Evolutionary conservation across 2,888 invertebrate species (phyloP), one percentile per base, ranked within the genome.

Genomic region (Andricus quercusramuli): DNA sequence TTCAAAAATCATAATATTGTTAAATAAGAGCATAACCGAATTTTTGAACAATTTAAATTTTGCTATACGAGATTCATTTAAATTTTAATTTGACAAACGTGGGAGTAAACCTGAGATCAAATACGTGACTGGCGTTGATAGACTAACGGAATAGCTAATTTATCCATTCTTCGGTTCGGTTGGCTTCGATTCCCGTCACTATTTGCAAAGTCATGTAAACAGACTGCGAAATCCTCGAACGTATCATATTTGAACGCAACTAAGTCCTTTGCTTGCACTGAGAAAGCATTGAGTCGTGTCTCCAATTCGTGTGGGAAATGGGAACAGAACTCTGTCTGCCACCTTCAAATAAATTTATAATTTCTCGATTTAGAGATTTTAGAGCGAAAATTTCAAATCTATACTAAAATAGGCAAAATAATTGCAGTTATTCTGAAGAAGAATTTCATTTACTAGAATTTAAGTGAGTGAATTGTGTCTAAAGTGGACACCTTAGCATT

Each of bases 121-220:
- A 91, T 80, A 88, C 86, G 85, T 32, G 83, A 84, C 81, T 79
- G 85, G 80, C 83, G 81, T 66, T 80, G 77, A 80, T 78, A 83
- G 88, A 90, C 92, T 92, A 88, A 92, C 91, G 90, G 92, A 92
- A 92, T 92, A 92, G 91, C 91, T 92, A 92, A 92, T 92, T 92
- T 92, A 92, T 92, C 92, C 91, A 92, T 92, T 92, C 91, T 92
- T 92, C 92, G 92, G 89, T 92, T 91, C 90, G 91, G 90, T 91
- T 90, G 89, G 86, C 90, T 90, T 89, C 91, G 91, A 91, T 92
- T 90, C 86, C 89, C 85, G 82, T 87, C 84, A 86, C 88, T 91
- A 91, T 91, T 91, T 91, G 90, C 90, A 86, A 88, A 89, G 90
- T 89, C 88, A 89, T 90, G 90, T 85, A 91, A 91, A 91, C 86